Percentiles rank a stretch among this genome's conserved stretches.
phyloP scores from a whole-genome alignment of 1,140 invertebrate genomes.

The Agrypnia vestita region DNA sequence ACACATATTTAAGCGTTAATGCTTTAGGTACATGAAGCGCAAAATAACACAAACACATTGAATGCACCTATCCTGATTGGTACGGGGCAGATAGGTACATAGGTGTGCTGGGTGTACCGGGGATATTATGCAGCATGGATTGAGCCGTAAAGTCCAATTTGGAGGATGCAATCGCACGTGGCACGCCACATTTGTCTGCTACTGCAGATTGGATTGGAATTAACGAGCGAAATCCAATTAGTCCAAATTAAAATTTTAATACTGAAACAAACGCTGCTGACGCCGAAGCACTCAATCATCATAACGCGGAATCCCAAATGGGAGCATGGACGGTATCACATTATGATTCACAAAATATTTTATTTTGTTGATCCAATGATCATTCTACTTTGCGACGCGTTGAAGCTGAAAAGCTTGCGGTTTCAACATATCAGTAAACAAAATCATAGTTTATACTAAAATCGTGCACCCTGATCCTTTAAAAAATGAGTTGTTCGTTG shows the following conservation, averaged over 20 bases:
- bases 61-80: not conserved
- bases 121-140: conserved; percentile 28
- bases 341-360: too few relatives aligned
- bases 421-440: too few relatives aligned
- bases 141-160: conserved; percentile 38
- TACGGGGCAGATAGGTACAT: conserved; percentile 1
- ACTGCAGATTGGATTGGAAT: conserved; percentile 38
- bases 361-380: too few relatives aligned
- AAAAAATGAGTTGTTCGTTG: too few relatives aligned
- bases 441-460: too few relatives aligned
- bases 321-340: too few relatives aligned
- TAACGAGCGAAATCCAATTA: conserved; percentile 43
- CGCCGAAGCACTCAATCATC: not conserved
- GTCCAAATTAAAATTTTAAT: conserved; percentile 36
- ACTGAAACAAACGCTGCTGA: not conserved
- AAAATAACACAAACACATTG: not conserved
- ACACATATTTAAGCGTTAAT: too few relatives aligned
- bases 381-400: too few relatives aligned
- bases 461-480: too few relatives aligned
- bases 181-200: conserved; percentile 14
- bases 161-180: conserved; percentile 28
- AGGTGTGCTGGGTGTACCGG: not conserved
- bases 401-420: too few relatives aligned
- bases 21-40: not conserved
- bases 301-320: not conserved